Conservation (phyloP, 2,888 invertebrate species). For the Hyles lineata region DNA sequence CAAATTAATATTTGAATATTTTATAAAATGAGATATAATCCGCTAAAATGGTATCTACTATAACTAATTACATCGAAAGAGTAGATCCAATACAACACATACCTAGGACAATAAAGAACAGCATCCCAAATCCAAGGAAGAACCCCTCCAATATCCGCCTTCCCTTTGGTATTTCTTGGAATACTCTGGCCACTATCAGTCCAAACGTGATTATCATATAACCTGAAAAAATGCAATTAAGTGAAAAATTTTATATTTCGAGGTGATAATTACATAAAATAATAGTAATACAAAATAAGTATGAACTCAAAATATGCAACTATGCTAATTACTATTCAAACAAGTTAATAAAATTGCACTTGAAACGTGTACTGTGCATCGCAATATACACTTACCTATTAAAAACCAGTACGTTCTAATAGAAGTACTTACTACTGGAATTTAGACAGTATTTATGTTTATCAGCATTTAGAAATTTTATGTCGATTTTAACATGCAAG, state of each 20-base stretch:
- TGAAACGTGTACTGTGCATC: too few species aligned
- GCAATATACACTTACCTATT: background rate
- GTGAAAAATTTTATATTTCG: background rate
- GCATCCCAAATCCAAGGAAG: constrained; percentile 88
- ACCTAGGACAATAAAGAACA: constrained; percentile 89
- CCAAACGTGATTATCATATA: constrained; percentile 89
- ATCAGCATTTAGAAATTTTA: too few species aligned
- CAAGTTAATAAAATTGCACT: too few species aligned
- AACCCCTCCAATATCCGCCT: constrained; percentile 87
- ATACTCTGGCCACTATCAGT: constrained; percentile 86
- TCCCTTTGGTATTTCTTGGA: constrained; percentile 87
- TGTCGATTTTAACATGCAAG: too few species aligned
- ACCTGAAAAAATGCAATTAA: constrained; percentile 59
- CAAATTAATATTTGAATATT: background rate
- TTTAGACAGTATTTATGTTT: background rate
- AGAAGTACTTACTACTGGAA: constrained; percentile 30
- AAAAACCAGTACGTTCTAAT: constrained; percentile 30
- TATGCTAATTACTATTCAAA: too few species aligned
- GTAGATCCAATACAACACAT: constrained; percentile 40
- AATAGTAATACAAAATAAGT: background rate
- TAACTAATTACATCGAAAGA: too few species aligned
- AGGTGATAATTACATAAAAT: constrained; percentile 13
- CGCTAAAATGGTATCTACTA: too few species aligned
- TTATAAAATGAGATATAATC: too few species aligned
- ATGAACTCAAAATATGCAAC: background rate